These are phyloP conservation scores for Anadara kagoshimensis DNA, from an alignment of 1,140 invertebrate genomes.

Conservation along the genomic window DNA sequence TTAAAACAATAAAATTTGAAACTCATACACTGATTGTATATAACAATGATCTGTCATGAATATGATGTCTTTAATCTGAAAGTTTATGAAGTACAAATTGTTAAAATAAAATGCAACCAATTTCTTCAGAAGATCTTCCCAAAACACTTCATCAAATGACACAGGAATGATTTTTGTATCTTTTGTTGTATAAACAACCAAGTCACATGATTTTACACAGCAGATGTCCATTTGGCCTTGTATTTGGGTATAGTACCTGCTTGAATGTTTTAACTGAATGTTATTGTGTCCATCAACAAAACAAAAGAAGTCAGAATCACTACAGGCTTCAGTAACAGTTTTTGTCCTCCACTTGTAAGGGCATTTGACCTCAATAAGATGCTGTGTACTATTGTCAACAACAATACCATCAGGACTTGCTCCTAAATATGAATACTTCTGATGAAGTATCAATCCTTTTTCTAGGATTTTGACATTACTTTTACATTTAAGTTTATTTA, in stretches of 20 bases:
- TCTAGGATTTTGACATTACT: background rate
- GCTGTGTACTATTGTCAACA: background rate
- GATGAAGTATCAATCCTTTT: constrained; percentile 6
- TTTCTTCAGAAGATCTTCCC: background rate
- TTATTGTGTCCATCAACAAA: constrained; percentile 2
- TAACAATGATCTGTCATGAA: too few species aligned
- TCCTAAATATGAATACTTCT: background rate
- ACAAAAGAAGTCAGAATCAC: background rate
- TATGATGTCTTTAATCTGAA: too few species aligned
- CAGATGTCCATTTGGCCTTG: constrained; percentile 24
- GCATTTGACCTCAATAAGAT: constrained; percentile 10
- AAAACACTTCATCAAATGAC: constrained; percentile 2
- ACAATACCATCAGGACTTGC: constrained; percentile 27
- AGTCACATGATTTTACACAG: constrained; percentile 3
- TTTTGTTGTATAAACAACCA: constrained; percentile 13
- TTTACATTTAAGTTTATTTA: background rate
- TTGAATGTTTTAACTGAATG: constrained; percentile 11
- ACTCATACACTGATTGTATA: too few species aligned
- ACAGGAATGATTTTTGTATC: constrained; percentile 4
- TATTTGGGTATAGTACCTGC: constrained; percentile 16
- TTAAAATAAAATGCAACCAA: constrained; percentile 1
- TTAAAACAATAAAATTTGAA: too few species aligned
- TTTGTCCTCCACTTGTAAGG: constrained; percentile 7
- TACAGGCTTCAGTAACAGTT: background rate
- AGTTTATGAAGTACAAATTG: too few species aligned